Percentiles rank a stretch among this genome's conserved stretches.
phyloP scores from a whole-genome alignment of 2,113 vertebrate genomes.

The Prionailurus bengalensis region DNA sequence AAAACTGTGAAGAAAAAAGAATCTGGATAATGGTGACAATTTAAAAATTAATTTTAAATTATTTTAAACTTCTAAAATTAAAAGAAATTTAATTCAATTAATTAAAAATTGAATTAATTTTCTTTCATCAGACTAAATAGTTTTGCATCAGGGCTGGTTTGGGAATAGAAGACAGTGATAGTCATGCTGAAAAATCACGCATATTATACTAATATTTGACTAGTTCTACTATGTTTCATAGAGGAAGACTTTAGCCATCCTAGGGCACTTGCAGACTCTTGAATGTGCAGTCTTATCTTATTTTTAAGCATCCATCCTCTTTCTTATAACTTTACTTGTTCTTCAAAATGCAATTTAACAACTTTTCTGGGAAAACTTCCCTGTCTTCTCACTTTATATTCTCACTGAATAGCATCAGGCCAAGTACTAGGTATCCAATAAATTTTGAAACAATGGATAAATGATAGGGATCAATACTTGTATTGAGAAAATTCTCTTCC shows the following conservation, averaged over 20 bases:
- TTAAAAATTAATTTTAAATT: background rate
- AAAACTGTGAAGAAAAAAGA: background rate
- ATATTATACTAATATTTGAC: background rate
- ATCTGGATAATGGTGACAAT: background rate
- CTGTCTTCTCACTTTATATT: background rate
- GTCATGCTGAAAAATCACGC: background rate
- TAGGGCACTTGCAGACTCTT: background rate
- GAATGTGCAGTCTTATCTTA: background rate
- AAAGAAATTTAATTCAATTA: background rate
- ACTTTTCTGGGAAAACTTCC: background rate
- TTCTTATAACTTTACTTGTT: background rate
- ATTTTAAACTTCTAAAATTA: background rate
- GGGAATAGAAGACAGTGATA: background rate
- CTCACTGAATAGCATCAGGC: background rate
- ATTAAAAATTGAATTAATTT: background rate
- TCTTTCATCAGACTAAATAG: background rate
- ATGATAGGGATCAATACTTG: background rate
- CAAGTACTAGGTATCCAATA: background rate
- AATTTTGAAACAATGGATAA: background rate
- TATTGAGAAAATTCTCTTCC: background rate
- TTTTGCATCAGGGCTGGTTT: background rate
- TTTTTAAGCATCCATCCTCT: background rate
- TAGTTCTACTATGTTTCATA: background rate
- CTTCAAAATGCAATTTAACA: background rate
- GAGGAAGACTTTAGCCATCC: background rate